A percentile compares a stretch with the other conserved stretches of the same genome.
Evolutionary conservation across 2,888 invertebrate species (phyloP).

Genomic region (Brenthis ino): DNA sequence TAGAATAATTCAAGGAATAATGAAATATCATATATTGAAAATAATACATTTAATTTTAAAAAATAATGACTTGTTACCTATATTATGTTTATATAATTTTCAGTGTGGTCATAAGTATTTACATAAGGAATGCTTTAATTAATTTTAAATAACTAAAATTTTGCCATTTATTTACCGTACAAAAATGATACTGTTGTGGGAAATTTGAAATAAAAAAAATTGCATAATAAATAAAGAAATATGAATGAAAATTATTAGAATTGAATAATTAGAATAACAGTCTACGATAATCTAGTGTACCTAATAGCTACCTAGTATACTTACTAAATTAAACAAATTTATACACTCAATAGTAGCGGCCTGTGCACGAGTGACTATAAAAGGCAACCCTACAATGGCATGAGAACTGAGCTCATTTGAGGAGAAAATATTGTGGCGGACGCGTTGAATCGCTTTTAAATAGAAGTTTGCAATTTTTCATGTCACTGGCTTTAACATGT

Average conservation of each 20-base stretch:
- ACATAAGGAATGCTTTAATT: too few relatives aligned
- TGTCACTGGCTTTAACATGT: slow-evolving; percentile 6
- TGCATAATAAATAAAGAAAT: too few relatives aligned
- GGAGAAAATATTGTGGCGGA: slow-evolving; percentile 73
- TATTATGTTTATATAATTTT: too few relatives aligned
- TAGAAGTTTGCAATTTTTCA: slow-evolving; percentile 50
- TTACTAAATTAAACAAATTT: background rate
- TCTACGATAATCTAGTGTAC: background rate
- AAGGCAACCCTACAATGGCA: slow-evolving; percentile 77
- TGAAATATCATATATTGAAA: background rate
- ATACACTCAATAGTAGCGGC: slow-evolving; percentile 51
- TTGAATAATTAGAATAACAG: background rate
- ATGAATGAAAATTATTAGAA: too few relatives aligned
- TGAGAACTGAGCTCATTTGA: slow-evolving; percentile 81
- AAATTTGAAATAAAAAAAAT: too few relatives aligned
- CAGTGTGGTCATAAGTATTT: too few relatives aligned
- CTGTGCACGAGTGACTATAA: slow-evolving; percentile 70
- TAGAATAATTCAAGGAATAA: background rate
- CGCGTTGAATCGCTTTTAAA: slow-evolving; percentile 75
- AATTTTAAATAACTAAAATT: too few relatives aligned
- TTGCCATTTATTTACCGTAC: too few relatives aligned
- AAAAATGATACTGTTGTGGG: too few relatives aligned
- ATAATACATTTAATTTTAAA: too few relatives aligned
- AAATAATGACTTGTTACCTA: too few relatives aligned
- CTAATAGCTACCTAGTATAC: too few relatives aligned